Evolutionary conservation across 2,113 vertebrate species (phyloP).

Genomic region (Okapia johnstoni): DNA sequence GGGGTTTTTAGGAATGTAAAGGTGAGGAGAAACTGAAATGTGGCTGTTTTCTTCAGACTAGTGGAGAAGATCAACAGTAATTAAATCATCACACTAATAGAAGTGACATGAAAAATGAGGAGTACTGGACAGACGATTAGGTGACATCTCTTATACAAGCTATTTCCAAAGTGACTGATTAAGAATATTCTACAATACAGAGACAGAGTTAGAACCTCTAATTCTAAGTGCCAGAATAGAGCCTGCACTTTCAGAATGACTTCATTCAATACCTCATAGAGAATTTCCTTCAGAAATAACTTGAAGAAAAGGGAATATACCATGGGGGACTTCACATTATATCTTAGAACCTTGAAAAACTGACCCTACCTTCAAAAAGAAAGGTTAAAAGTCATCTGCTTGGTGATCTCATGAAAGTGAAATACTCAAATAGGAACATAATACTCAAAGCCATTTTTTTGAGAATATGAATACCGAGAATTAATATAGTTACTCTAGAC

Average conservation of each 20-base stretch:
- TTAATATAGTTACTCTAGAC: background rate
- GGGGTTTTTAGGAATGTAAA: background rate
- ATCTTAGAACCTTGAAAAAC: background rate
- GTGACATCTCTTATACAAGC: background rate
- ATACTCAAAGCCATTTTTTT: background rate
- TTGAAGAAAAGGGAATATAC: background rate
- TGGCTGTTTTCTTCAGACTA: background rate
- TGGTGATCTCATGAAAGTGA: background rate
- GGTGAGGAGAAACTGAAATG: background rate
- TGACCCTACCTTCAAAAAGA: background rate
- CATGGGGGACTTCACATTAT: background rate
- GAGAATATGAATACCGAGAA: background rate
- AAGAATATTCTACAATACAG: background rate
- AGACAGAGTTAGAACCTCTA: background rate
- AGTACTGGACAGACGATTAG: background rate
- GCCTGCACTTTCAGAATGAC: background rate
- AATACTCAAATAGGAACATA: slow-evolving; percentile 5
- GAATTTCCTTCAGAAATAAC: background rate
- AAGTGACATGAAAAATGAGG: background rate
- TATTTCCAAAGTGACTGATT: background rate
- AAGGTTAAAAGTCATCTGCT: background rate
- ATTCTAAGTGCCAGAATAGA: background rate
- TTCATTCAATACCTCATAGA: background rate
- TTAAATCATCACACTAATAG: background rate
- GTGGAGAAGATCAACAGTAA: background rate